A percentile compares a stretch with the other conserved stretches of the same genome.
phyloP scores from a whole-genome alignment of 2,888 invertebrate species.

The Cerastis rubricosa region DNA sequence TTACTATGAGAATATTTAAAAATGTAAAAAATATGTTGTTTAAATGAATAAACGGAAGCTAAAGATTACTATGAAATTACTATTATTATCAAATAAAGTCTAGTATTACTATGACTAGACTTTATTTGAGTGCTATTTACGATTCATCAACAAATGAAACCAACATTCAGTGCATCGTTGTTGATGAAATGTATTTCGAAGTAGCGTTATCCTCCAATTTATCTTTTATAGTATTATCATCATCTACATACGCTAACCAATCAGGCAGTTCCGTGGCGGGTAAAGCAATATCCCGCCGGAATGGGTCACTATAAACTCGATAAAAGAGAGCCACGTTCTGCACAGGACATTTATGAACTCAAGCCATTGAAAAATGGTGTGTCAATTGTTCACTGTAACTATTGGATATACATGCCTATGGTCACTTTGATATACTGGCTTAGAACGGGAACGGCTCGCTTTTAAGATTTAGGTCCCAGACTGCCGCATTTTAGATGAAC shows the following conservation, averaged over 20 bases:
- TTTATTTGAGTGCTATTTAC: too few relatives aligned
- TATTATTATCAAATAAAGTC: too few relatives aligned
- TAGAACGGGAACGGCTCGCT: neutral
- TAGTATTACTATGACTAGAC: too few relatives aligned
- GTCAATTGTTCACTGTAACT: constrained; percentile 56
- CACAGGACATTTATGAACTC: constrained; percentile 57
- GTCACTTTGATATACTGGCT: constrained; percentile 26
- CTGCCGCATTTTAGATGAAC: constrained; percentile 12
- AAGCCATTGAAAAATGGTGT: constrained; percentile 59
- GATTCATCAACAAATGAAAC: constrained; percentile 16
- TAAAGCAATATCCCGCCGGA: constrained; percentile 46
- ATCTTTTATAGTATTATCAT: constrained; percentile 16
- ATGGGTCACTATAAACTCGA: constrained; percentile 48
- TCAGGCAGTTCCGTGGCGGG: constrained; percentile 20
- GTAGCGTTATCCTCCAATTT: constrained; percentile 13
- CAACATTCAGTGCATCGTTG: neutral
- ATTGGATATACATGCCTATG: constrained; percentile 48
- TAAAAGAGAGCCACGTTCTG: constrained; percentile 56
- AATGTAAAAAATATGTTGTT: too few relatives aligned
- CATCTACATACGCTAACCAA: constrained; percentile 33
- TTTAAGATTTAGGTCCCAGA: constrained; percentile 25
- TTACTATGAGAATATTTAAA: too few relatives aligned
- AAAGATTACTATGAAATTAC: too few relatives aligned
- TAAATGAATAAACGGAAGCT: too few relatives aligned
- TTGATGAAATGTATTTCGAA: constrained; percentile 30